These are phyloP conservation scores for Callyntrura sp. DNA, from an alignment of 2,888 invertebrate genomes.

Conservation along the genomic window DNA sequence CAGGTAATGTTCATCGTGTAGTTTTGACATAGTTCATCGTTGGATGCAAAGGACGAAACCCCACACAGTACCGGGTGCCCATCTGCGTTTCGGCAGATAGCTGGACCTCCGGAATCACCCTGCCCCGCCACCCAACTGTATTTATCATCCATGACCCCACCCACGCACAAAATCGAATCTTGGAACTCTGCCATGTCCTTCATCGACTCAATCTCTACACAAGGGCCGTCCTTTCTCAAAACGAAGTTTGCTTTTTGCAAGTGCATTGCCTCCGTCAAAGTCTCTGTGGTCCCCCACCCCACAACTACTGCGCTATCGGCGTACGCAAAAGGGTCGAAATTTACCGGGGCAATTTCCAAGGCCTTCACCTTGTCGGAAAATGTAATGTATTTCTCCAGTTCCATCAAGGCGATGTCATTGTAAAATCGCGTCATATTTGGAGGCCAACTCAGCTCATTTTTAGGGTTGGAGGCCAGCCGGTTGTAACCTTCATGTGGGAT, in stretches of 20 bases:
- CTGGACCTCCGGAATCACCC: slow-evolving; percentile 66
- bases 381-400: slow-evolving; percentile 45
- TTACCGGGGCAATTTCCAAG: slow-evolving; percentile 50
- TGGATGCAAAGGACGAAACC: slow-evolving; percentile 46
- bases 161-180: slow-evolving; percentile 46
- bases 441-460: neutral
- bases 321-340: slow-evolving; percentile 25
- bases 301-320: slow-evolving; percentile 12
- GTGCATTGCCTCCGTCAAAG: neutral
- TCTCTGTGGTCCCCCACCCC: slow-evolving; percentile 64
- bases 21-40: slow-evolving; percentile 27
- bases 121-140: slow-evolving; percentile 22
- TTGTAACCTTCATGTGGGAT: slow-evolving; percentile 48
- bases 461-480: neutral
- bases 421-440: neutral
- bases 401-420: slow-evolving; percentile 59
- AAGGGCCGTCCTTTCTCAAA: neutral
- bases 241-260: slow-evolving; percentile 41
- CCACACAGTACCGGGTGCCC: slow-evolving; percentile 57
- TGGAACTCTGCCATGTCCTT: slow-evolving; percentile 4
- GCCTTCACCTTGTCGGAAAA: slow-evolving; percentile 55
- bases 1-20: slow-evolving; percentile 7
- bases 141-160: slow-evolving; percentile 23
- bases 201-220: neutral
- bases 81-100: slow-evolving; percentile 47